Conservation (phyloP, 1,140 invertebrate species). For the Nymphalis io region DNA sequence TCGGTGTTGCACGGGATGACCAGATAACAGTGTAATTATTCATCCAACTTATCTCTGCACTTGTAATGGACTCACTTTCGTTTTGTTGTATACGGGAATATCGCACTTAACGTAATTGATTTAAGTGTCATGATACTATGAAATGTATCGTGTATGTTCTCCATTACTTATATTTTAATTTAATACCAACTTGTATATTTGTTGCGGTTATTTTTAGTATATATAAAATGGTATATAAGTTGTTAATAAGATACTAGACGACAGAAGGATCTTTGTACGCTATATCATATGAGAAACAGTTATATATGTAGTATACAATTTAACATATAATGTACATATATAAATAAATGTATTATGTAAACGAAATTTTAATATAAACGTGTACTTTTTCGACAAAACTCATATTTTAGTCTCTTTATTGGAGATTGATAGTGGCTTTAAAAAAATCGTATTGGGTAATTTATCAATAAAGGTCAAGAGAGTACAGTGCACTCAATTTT, state of each 20-base stretch:
- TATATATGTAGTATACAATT: too few relatives aligned
- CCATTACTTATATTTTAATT: neutral
- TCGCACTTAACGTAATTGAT: neutral
- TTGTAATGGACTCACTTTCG: conserved; percentile 15
- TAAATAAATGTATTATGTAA: too few relatives aligned
- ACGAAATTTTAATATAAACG: too few relatives aligned
- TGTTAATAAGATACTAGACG: neutral
- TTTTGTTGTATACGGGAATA: neutral
- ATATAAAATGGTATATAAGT: neutral
- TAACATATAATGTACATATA: too few relatives aligned
- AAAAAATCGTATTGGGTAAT: too few relatives aligned
- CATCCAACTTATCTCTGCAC: conserved; percentile 26
- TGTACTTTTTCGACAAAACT: too few relatives aligned
- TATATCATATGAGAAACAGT: too few relatives aligned
- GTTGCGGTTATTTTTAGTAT: conserved; percentile 7
- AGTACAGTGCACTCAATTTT: too few relatives aligned
- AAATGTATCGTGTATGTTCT: neutral
- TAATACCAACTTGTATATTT: neutral
- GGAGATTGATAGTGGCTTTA: too few relatives aligned
- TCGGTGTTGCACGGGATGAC: conserved; percentile 5
- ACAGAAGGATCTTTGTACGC: too few relatives aligned
- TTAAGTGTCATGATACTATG: neutral
- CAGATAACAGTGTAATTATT: conserved; percentile 30
- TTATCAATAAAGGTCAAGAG: too few relatives aligned
- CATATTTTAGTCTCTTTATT: too few relatives aligned